phyloP scores from a whole-genome alignment of 2,113 vertebrate genomes.

The Daboia siamensis region DNA sequence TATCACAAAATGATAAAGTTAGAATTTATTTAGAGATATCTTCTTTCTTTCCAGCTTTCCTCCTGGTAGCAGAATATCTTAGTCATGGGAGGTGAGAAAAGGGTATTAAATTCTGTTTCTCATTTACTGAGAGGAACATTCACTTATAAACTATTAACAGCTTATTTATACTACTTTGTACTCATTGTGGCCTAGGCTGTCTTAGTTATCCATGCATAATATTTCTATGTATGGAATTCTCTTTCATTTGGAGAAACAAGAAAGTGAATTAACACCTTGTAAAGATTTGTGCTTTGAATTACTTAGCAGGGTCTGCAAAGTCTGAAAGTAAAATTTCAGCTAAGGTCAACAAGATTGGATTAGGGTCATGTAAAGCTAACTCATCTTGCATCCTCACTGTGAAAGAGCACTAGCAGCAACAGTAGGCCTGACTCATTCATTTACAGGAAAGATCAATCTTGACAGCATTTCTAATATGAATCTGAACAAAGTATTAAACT shows the following conservation, averaged over 20 bases:
- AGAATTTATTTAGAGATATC: neutral
- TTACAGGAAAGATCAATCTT: slow-evolving; percentile 25
- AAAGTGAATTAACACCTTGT: slow-evolving; percentile 25
- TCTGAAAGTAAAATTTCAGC: neutral
- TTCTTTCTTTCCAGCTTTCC: neutral
- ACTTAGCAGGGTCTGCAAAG: slow-evolving; percentile 16
- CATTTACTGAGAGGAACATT: neutral
- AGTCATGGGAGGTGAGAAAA: neutral
- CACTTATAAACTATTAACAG: neutral
- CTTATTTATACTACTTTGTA: neutral
- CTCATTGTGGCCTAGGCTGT: neutral
- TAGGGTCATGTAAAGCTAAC: neutral
- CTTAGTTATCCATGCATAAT: neutral
- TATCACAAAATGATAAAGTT: neutral
- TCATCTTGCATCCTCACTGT: neutral
- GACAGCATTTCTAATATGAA: neutral
- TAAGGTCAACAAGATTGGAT: slow-evolving; percentile 4
- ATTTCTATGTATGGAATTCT: neutral
- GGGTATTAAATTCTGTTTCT: neutral
- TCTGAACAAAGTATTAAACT: slow-evolving; percentile 42
- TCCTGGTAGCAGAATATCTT: neutral
- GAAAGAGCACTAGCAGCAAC: neutral
- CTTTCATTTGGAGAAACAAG: slow-evolving; percentile 9
- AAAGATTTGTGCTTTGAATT: neutral
- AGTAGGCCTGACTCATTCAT: neutral